Base-by-base conservation (phyloP, 2,888 invertebrate genomes). In the Crematogaster levior region DNA sequence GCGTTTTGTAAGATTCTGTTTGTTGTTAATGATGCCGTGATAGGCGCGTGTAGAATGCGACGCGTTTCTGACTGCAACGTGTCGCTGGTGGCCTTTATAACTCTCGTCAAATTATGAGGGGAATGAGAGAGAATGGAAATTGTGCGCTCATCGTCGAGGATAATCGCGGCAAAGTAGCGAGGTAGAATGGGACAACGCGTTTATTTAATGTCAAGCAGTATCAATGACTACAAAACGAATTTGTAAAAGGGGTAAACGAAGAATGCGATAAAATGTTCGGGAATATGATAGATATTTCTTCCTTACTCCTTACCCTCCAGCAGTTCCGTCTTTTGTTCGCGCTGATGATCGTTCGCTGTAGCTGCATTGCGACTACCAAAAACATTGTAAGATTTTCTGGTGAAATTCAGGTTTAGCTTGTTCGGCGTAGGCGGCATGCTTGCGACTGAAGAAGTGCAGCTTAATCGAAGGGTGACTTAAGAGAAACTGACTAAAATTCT, bases 391-490 rank as follows among this genome's bases (percentile, higher is more conserved):
- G 94, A 93, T 90, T 94, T 95, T 88, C 94, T 93, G 86, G 93
- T 94, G 82, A 95, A 95, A 89, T 94, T 93, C 84, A 95, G 87
- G 89, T 95, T 94, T 79, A 95, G 90, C 85, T 94, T 94, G 86
- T 92, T 95, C 83, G 95, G 95, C 77, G 95, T 94, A 58, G 94
- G 91, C 87, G 94, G 94, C 95, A 95, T 95, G 37, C 48, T 74
- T 83, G 79, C 74, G 72, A 58, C 60, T 65, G 37, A n/a, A 51
- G 68, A 37, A 53, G 21, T 53, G 21, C 43, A 30, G 43, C 40
- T 53, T 27, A 43, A 51, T 56, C 66, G 27, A 58, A 68, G 10
- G 34, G 43, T 18, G 18, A 30, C 0, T 15, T n/a, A 27, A 51
- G 51, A 7, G 30, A 77, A 40, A 53, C 12, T 24, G 24, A 53